phyloP scores from a whole-genome alignment of 1,140 invertebrate genomes.

The Copidosoma floridanum region DNA sequence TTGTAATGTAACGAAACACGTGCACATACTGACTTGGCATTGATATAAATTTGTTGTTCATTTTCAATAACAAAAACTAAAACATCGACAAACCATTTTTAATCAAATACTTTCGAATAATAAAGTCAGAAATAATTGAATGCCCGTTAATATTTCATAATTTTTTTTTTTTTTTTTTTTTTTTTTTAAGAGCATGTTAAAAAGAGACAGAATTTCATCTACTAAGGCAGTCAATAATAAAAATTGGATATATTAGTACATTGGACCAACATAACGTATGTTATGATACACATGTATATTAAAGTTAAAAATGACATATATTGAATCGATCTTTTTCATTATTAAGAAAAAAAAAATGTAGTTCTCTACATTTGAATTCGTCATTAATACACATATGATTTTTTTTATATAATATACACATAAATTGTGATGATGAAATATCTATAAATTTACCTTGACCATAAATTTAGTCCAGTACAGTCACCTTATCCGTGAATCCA shows the following conservation, averaged over 20 bases:
- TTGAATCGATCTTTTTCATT: conserved; percentile 15
- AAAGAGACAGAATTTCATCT: conserved; percentile 9
- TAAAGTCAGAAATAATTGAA: conserved; percentile 10
- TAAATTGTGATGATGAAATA: too few species aligned
- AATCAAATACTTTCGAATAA: conserved; percentile 12
- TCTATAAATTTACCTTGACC: too few species aligned
- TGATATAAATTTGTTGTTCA: conserved; percentile 50
- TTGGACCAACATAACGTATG: background rate
- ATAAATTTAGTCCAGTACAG: too few species aligned
- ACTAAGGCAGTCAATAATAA: background rate
- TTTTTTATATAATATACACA: too few species aligned
- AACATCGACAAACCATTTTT: conserved; percentile 25
- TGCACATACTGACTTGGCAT: conserved; percentile 42
- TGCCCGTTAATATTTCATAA: conserved; percentile 5
- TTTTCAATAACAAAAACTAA: conserved; percentile 53
- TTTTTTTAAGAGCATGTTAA: conserved; percentile 12
- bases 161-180: background rate
- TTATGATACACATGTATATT: background rate
- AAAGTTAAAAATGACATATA: background rate
- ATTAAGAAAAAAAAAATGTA: conserved; percentile 1
- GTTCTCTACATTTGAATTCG: too few species aligned
- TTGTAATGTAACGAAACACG: conserved; percentile 34
- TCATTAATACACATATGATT: too few species aligned
- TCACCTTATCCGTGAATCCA: too few species aligned
- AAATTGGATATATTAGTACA: background rate